Percentiles rank a stretch among this genome's conserved stretches.
phyloP scores from a whole-genome alignment of 2,113 vertebrate genomes.

The Cervus canadensis region DNA sequence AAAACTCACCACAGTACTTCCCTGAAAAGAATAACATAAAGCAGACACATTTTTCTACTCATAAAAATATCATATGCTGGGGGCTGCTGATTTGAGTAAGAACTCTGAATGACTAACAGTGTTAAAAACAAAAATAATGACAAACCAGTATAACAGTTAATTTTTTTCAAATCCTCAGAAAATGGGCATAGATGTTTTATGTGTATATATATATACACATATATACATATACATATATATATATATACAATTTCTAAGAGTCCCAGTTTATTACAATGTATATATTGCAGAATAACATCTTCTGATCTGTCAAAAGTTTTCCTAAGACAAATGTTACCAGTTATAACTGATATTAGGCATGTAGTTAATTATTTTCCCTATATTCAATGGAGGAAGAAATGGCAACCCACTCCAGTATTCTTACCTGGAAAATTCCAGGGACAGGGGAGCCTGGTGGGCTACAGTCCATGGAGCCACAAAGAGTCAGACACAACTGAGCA shows the following conservation, averaged over 20 bases:
- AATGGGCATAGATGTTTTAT: background rate
- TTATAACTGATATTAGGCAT: background rate
- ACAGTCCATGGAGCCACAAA: background rate
- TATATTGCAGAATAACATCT: background rate
- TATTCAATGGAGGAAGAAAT: background rate
- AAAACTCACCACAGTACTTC: background rate
- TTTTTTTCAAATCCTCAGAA: background rate
- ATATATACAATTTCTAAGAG: background rate
- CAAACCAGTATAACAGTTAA: slow-evolving; percentile 12
- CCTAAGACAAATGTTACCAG: background rate
- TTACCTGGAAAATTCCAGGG: background rate
- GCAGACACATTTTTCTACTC: background rate
- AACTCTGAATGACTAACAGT: background rate
- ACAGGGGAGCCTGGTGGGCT: background rate
- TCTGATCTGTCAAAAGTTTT: background rate
- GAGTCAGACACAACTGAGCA: background rate
- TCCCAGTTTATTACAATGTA: background rate
- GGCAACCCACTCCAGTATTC: background rate
- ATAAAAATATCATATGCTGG: background rate
- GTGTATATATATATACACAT: too few relatives aligned
- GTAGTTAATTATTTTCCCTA: background rate
- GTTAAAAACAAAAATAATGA: slow-evolving; percentile 32
- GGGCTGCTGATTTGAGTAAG: background rate
- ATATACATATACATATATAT: background rate
- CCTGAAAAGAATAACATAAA: slow-evolving; percentile 29